These are phyloP conservation scores for Psophia crepitans DNA, from an alignment of 2,113 vertebrate genomes.

Conservation along the genomic window DNA sequence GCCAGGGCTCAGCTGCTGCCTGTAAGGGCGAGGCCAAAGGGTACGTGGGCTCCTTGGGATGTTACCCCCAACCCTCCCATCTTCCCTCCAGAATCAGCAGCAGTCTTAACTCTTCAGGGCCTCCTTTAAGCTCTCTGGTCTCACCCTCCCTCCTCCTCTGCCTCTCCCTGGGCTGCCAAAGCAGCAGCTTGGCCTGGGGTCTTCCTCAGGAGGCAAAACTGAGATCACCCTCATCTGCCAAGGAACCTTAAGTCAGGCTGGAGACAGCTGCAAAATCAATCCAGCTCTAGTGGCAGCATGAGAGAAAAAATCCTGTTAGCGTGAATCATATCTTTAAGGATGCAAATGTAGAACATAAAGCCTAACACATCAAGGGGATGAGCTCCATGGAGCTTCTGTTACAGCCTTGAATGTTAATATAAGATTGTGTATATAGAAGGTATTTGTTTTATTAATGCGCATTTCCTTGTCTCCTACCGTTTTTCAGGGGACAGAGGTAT, in stretches of 20 bases:
- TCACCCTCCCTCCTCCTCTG: background rate
- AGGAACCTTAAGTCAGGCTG: background rate
- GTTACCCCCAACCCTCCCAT: background rate
- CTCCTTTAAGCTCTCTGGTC: background rate
- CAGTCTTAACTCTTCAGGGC: background rate
- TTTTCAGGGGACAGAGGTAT: constrained; percentile 22
- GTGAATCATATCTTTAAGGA: background rate
- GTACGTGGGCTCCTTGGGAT: too few relatives aligned
- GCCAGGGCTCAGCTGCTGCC: background rate
- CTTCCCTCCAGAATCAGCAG: background rate
- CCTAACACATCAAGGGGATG: fast-evolving
- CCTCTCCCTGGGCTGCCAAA: background rate
- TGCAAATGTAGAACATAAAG: background rate
- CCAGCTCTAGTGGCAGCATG: background rate
- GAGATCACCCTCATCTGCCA: background rate
- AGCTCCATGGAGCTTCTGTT: background rate
- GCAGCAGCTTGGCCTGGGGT: background rate
- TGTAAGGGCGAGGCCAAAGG: too few relatives aligned
- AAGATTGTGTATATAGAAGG: background rate
- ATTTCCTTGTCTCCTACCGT: background rate
- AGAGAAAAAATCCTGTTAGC: background rate
- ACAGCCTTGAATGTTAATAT: background rate
- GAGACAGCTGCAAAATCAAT: background rate
- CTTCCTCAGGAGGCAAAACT: background rate
- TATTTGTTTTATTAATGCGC: constrained; percentile 2